Base-by-base conservation (phyloP, 2,797 vertebrate species). In the Eulemur mongoz region DNA sequence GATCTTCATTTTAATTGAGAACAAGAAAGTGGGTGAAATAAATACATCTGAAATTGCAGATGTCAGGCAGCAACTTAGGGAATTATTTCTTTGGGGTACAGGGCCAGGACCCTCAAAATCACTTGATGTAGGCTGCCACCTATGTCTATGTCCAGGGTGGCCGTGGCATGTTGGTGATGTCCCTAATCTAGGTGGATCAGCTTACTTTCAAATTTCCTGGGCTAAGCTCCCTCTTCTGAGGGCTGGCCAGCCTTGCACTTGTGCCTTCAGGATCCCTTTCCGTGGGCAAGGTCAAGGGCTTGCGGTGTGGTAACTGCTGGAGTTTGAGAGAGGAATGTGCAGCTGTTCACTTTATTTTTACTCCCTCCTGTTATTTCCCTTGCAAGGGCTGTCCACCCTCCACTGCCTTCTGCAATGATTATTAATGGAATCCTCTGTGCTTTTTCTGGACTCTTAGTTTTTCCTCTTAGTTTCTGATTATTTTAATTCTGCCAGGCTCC, bases 391-490 rank as follows among this genome's bases (percentile, higher is more conserved):
- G 93, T 97, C 97, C 70, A 98, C 92, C 93, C 97, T 98, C 96
- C 96, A 78, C 97, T 98, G 96, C 97, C 92, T 98, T 92, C 90
- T 91, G 91, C 97, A 98, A 96, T 96, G 89, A 97, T 97, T 98
- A 98, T 98, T 98, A 98, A 98, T 98, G 96, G 81, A 90, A 97
- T 85, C 48, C 92, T 98, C 82, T 95, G 94, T 73, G 35, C 69
- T 97, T 97, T 95, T 98, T 96, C 94, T 95, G 97, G 98, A 98
- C 93, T 97, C 94, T 98, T 98, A 96, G 88, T 98, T 98, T 98
- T 98, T 96, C 95, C 91, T 98, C 84, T 98, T 98, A 98, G 94
- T 96, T 98, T 50, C 89, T 98, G 97, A 98, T 98, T 98, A 98
- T 98, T 98, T 98, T 98, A 98, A 98, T 98, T 98, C 96, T 96